Evolutionary conservation across 2,888 invertebrate species (phyloP).

Genomic region (Sepiola atlantica): DNA sequence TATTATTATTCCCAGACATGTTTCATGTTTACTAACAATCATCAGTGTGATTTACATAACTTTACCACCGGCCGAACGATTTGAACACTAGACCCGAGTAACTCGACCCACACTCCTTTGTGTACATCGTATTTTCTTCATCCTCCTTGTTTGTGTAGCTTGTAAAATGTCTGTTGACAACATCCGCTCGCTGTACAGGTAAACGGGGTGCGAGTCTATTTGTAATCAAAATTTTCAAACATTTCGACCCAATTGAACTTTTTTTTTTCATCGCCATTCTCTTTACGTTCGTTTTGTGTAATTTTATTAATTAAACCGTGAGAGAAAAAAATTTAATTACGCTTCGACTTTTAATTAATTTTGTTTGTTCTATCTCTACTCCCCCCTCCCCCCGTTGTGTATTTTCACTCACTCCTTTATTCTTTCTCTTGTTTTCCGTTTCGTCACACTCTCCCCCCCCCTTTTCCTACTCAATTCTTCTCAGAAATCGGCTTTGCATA

Average conservation of each 20-base stretch:
- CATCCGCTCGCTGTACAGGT: too few relatives aligned
- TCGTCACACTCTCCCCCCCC: too few relatives aligned
- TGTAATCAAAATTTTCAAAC: neutral
- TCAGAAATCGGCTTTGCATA: too few relatives aligned
- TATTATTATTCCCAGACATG: too few relatives aligned
- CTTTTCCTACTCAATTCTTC: too few relatives aligned
- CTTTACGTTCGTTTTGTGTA: neutral
- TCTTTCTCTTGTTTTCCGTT: neutral
- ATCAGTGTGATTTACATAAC: too few relatives aligned
- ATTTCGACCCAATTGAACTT: neutral
- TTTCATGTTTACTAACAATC: too few relatives aligned
- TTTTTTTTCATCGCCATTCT: neutral
- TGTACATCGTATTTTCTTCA: neutral
- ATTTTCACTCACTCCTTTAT: neutral
- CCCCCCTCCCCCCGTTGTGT: neutral
- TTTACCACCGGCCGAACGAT: too few relatives aligned
- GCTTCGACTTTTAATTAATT: constrained; percentile 17
- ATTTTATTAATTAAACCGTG: constrained; percentile 4
- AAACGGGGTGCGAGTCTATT: neutral
- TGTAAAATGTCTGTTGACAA: too few relatives aligned
- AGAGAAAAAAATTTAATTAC: neutral
- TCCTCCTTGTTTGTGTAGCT: neutral
- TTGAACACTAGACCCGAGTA: too few relatives aligned
- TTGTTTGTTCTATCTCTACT: neutral
- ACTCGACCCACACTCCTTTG: neutral